Conservation (phyloP, 2,113 vertebrate species). For the Elanoides forficatus region DNA sequence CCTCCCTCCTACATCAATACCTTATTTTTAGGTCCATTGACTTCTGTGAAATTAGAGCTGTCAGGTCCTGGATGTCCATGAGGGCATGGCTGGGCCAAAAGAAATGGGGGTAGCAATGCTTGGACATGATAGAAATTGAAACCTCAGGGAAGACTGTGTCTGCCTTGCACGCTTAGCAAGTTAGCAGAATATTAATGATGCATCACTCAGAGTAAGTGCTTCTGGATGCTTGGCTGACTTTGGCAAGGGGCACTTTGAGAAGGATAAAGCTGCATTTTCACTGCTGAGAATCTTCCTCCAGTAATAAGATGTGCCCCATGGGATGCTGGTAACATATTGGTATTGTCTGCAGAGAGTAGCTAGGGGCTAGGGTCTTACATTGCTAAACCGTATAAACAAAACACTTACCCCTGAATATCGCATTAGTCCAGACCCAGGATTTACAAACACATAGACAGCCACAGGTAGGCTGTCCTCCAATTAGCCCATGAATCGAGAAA, state of each 20-base stretch:
- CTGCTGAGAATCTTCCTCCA: not conserved
- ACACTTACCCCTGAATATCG: not conserved
- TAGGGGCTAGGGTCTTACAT: not conserved
- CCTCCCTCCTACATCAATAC: not conserved
- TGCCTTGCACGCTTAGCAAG: not conserved
- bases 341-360: not conserved
- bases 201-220: not conserved
- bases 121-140: not conserved
- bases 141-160: not conserved
- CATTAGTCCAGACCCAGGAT: not conserved
- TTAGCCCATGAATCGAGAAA: not conserved
- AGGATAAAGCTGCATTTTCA: conserved; percentile 41
- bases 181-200: not conserved
- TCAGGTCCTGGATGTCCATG: not conserved
- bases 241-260: conserved; percentile 34
- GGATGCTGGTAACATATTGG: not conserved
- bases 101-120: not conserved
- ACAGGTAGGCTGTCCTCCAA: not conserved
- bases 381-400: not conserved
- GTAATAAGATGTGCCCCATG: not conserved
- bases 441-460: not conserved
- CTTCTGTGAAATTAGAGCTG: not conserved
- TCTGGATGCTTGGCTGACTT: conserved; percentile 39
- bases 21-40: not conserved
- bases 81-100: not conserved